Percentiles rank a stretch among this genome's conserved stretches.
Conservation (phyloP, 2,888 invertebrate genomes). For the Boloria euphrosyne region DNA sequence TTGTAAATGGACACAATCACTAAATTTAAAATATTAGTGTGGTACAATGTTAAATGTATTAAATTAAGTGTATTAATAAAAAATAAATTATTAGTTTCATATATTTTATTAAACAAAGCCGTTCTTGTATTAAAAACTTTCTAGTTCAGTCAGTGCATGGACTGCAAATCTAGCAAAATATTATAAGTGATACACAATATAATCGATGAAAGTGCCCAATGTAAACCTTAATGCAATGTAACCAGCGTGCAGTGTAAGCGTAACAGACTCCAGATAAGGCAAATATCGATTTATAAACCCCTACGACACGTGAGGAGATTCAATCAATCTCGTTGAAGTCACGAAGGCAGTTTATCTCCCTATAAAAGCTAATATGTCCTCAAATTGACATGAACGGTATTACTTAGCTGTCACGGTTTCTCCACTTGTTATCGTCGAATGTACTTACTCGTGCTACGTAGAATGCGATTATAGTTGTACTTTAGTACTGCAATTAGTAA, state of each 20-base stretch:
- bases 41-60: too few species aligned
- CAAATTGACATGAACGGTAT: slow-evolving; percentile 43
- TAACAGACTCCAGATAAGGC: slow-evolving; percentile 42
- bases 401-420: slow-evolving; percentile 22
- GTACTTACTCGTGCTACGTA: too few species aligned
- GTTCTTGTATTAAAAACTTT: too few species aligned
- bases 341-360: slow-evolving; percentile 44
- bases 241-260: neutral
- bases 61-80: too few species aligned
- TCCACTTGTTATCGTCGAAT: neutral
- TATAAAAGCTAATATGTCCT: slow-evolving; percentile 43
- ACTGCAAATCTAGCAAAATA: neutral
- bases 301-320: slow-evolving; percentile 40
- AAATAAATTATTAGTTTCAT: too few species aligned
- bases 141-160: too few species aligned
- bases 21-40: too few species aligned
- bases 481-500: too few species aligned
- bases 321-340: slow-evolving; percentile 46
- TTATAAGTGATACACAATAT: neutral
- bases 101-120: too few species aligned
- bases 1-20: too few species aligned
- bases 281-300: slow-evolving; percentile 46
- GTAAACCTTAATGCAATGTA: slow-evolving; percentile 23
- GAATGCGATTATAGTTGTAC: too few species aligned
- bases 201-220: slow-evolving; percentile 27